Evolutionary conservation across 2,113 vertebrate species (phyloP).

Genomic region (Hemiprocne comata): DNA sequence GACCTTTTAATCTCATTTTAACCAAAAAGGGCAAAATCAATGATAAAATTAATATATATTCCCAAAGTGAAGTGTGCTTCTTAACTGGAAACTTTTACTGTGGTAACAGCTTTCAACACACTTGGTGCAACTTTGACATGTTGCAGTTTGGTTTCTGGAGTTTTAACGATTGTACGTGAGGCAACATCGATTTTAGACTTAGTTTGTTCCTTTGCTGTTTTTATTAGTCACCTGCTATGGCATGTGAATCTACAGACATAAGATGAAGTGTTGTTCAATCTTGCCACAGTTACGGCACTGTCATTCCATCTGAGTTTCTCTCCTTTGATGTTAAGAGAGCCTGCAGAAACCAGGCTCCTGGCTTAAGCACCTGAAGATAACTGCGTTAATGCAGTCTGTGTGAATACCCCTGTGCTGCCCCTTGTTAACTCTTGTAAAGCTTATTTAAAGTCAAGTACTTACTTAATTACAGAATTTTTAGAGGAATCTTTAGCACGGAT

Average conservation of each 20-base stretch:
- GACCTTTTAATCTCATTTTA: neutral
- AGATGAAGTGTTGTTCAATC: neutral
- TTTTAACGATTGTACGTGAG: neutral
- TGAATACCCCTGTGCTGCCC: neutral
- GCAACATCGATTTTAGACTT: neutral
- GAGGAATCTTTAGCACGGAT: neutral
- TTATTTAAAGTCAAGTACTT: neutral
- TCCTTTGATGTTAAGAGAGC: neutral
- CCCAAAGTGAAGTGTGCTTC: neutral
- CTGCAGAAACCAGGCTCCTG: neutral
- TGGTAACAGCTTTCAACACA: neutral
- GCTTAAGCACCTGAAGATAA: neutral
- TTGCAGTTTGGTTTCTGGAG: neutral
- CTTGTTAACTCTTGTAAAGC: neutral
- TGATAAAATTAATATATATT: neutral
- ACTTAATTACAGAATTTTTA: neutral
- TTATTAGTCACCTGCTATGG: neutral
- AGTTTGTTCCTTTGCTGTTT: neutral
- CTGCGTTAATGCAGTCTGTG: neutral
- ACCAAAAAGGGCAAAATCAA: neutral
- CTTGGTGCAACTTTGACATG: neutral
- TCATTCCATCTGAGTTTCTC: neutral
- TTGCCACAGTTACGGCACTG: rapidly evolving
- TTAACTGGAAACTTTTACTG: neutral
- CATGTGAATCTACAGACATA: neutral